A percentile compares a stretch with the other conserved stretches of the same genome.
phyloP scores from a whole-genome alignment of 2,113 vertebrate genomes.

The Pteruthius melanotis region DNA sequence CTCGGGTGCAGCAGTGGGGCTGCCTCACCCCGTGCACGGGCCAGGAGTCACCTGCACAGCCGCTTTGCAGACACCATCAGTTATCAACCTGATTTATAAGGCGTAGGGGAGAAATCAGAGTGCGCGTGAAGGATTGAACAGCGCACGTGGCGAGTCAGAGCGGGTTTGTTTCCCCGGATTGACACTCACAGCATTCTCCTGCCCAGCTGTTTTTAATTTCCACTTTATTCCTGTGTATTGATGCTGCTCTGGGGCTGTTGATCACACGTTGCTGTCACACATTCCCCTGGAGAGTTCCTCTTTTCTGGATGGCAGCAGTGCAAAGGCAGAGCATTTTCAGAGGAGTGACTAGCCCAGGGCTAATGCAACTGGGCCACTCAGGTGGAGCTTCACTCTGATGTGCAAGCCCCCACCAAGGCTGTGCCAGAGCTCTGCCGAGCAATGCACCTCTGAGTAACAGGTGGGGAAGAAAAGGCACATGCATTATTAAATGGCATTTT shows the following conservation, averaged over 20 bases:
- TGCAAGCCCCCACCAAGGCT: neutral
- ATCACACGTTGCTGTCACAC: neutral
- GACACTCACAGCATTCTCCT: neutral
- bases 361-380: fast-evolving
- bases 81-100: neutral
- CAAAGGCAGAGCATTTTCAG: neutral
- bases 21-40: fast-evolving
- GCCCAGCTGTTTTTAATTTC: constrained; percentile 11
- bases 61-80: fast-evolving
- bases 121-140: fast-evolving
- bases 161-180: neutral
- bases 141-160: fast-evolving
- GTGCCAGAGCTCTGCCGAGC: neutral
- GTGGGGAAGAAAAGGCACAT: neutral
- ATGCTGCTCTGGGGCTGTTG: neutral
- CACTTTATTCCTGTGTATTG: neutral
- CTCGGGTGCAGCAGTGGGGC: fast-evolving
- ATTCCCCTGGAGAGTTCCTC: neutral
- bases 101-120: neutral
- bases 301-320: neutral
- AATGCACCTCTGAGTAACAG: neutral
- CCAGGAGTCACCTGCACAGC: neutral
- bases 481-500: neutral
- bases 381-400: fast-evolving
- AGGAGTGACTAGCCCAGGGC: neutral